Evolutionary conservation across 2,797 vertebrate genomes (phyloP), one percentile per base, ranked within the genome.

Genomic region (Channa striata): DNA sequence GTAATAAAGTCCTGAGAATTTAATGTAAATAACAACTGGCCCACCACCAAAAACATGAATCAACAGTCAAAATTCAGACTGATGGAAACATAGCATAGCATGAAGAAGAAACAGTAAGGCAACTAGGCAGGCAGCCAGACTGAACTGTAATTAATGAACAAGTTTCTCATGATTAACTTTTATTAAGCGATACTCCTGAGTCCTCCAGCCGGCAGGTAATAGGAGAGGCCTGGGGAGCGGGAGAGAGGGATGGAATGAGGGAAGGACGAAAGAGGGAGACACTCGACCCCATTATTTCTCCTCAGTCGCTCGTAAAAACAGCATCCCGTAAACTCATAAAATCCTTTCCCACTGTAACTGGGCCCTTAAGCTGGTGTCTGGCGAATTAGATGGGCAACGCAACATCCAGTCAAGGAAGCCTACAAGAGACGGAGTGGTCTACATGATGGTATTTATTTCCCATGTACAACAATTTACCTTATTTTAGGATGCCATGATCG

Each of bases 101-200:
- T 47, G 73, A 65, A 62, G 70, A 74, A 53, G 65, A 62, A 78
- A 58, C n/a, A 40, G 52, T 37, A 11, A 61, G 62, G 68, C 65
- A 52, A 69, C 62, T 78, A 83, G 87, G 70, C 81, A 88, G 82
- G 66, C 85, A 84, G 85, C 66, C 81, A 73, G 66, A 62, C 85
- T 68, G 68, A 92, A 89, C 87, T 91, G 86, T 94, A 94, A 94
- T 94, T 94, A 94, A 94, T 93, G 92, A 94, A 91, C 91, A 94
- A 92, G 92, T 93, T 95, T 95, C 91, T 91, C 92, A 93, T 94
- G 92, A 94, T 93, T 94, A 93, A 93, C 89, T 93, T 93, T 94
- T 94, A 93, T 93, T 90, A 93, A 94, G 91, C 84, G 87, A 92
- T 92, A 92, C 90, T 92, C 91, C 88, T 86, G 91, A 93, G 92